Base-by-base conservation (phyloP, 2,888 invertebrate genomes). In the Pristionchus japonicus region DNA sequence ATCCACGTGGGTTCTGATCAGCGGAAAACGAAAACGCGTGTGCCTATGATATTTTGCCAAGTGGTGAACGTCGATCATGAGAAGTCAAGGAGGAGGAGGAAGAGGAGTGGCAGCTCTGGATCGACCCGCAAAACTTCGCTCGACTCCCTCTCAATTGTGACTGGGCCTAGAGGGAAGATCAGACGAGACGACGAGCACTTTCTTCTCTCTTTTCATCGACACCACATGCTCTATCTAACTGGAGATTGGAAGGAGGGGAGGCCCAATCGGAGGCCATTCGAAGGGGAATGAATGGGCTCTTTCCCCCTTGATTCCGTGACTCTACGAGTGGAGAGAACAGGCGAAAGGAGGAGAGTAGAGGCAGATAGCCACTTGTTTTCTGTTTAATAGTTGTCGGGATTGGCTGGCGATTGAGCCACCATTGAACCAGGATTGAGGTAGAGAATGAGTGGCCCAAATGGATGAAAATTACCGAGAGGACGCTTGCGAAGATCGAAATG, bases 401-500 rank as follows among this genome's bases (percentile, higher is more conserved):
- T 47, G 9, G n/a, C n/a, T n/a, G n/a, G n/a, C n/a, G 43, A 43
- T 43, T 43, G 43, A 43, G 43, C 43, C 43, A 43, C 43, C 11
- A 43, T 11, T 43, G 11, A 9, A 20, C 57, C n/a, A n/a, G n/a
- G n/a, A n/a, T 67, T 34, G 31, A 15, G 67, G 6, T 20, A 40
- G 37, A 3, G 74, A 27, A 6, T 7, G 37, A 40, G 74, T n/a
- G 77, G 47, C 77, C 1, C 37, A 37, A 70, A 70, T n/a, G 37
- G n/a, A 37, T 3, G 13, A 70, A 70, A 23, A 64, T 77, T 77
- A 77, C 77, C 77, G 77, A 7, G 34, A 77, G 40, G 77, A 43
- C 77, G n/a, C 43, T n/a, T 57, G 77, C 77, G 77, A 77, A 77
- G 77, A 77, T 17, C 34, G 77, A 77, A 77, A 77, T 77, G 77